A percentile compares a stretch with the other conserved stretches of the same genome.
Conservation (phyloP, 2,797 vertebrate species). For the Hydrolagus colliei region DNA sequence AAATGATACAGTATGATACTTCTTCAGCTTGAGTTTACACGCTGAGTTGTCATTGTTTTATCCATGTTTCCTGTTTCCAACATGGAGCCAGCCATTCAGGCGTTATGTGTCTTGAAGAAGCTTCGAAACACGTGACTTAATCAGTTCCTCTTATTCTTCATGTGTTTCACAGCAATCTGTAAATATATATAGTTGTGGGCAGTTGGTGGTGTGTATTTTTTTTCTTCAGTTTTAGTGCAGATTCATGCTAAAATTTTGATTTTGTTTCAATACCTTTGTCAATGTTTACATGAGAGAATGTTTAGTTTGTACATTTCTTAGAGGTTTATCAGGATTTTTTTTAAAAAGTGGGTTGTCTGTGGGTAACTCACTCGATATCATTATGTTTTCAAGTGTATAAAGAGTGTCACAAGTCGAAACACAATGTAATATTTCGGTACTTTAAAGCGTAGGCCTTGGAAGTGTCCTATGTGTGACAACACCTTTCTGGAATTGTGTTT, state of each 20-base stretch:
- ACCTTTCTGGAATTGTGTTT: slow-evolving; percentile 11
- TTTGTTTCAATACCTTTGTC: slow-evolving; percentile 18
- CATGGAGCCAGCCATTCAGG: slow-evolving; percentile 72
- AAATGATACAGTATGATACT: not conserved
- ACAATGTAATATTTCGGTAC: slow-evolving; percentile 15
- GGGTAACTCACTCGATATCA: not conserved
- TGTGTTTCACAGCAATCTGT: slow-evolving; percentile 64
- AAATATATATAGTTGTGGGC: slow-evolving; percentile 73
- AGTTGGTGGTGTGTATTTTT: slow-evolving; percentile 63
- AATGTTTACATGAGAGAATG: slow-evolving; percentile 21
- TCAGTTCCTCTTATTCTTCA: slow-evolving; percentile 53
- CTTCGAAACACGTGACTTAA: slow-evolving; percentile 51
- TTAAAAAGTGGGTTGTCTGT: not conserved
- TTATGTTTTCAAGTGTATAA: not conserved
- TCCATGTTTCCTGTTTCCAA: not conserved
- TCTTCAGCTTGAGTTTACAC: not conserved
- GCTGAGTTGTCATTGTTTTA: not conserved
- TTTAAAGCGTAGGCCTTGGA: not conserved
- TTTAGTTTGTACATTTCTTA: slow-evolving; percentile 12
- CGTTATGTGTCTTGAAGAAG: slow-evolving; percentile 55
- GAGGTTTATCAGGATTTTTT: not conserved
- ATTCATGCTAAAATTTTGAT: slow-evolving; percentile 50
- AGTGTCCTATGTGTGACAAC: not conserved
- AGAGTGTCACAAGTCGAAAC: not conserved
- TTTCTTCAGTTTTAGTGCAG: slow-evolving; percentile 58